phyloP scores from a whole-genome alignment of 2,888 invertebrate species.

The Agrotis ipsilon region DNA sequence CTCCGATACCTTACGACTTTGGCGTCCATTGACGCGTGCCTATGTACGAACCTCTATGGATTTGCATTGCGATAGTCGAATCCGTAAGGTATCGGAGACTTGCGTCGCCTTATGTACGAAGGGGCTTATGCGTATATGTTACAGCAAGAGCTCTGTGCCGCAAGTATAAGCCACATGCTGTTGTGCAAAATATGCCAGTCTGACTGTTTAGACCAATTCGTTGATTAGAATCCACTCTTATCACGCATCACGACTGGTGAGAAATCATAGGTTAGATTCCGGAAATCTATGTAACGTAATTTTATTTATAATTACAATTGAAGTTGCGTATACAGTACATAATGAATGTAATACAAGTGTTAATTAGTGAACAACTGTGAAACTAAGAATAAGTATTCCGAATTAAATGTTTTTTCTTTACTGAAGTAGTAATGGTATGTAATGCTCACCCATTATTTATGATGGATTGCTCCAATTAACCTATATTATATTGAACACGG shows the following conservation, averaged over 20 bases:
- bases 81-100: too few relatives aligned
- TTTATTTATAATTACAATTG: conserved; percentile 15
- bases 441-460: background rate
- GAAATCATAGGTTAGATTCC: conserved; percentile 7
- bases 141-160: background rate
- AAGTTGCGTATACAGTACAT: conserved; percentile 18
- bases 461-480: background rate
- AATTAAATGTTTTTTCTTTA: conserved; percentile 25
- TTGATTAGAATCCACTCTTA: background rate
- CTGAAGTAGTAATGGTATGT: conserved; percentile 6
- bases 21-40: too few relatives aligned
- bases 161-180: background rate
- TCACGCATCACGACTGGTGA: background rate
- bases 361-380: conserved; percentile 22
- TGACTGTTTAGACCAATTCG: background rate
- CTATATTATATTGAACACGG: background rate
- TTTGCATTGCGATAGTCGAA: too few relatives aligned
- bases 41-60: too few relatives aligned
- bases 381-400: conserved; percentile 17
- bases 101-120: too few relatives aligned
- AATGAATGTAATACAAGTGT: conserved; percentile 3
- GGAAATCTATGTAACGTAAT: conserved; percentile 21
- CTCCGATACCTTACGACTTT: too few relatives aligned
- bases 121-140: background rate
- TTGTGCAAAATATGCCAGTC: background rate